These are phyloP conservation scores for Stomatorhinus walkeri DNA, from an alignment of 2,797 vertebrate species.

Conservation along the genomic window DNA sequence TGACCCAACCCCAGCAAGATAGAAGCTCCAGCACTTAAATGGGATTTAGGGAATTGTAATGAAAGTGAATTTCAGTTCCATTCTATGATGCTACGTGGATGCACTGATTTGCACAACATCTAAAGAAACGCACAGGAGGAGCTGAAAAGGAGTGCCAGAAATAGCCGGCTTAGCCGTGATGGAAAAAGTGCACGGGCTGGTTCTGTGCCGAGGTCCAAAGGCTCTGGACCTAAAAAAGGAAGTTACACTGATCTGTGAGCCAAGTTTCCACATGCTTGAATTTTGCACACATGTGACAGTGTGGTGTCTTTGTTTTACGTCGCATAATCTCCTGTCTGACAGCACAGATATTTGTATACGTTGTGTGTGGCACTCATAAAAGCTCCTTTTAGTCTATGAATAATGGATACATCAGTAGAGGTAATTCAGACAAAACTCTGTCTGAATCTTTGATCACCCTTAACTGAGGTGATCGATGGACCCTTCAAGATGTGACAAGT, in stretches of 20 bases:
- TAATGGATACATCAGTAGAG: background rate
- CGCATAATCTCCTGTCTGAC: background rate
- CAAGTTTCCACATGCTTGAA: background rate
- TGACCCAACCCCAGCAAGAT: background rate
- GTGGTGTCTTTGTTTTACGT: background rate
- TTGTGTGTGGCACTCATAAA: background rate
- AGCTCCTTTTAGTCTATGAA: background rate
- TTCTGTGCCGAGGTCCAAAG: background rate
- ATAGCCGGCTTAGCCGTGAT: background rate
- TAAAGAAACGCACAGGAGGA: slow-evolving; percentile 1
- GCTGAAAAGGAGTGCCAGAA: background rate
- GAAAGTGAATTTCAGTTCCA: background rate
- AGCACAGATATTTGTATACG: background rate
- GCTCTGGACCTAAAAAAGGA: slow-evolving; percentile 10
- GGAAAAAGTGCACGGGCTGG: background rate
- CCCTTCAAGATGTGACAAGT: background rate
- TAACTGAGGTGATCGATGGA: background rate
- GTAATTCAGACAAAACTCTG: background rate
- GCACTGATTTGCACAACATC: background rate
- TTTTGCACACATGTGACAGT: background rate
- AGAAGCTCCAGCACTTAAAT: background rate
- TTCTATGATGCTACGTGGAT: background rate
- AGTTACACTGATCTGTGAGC: background rate
- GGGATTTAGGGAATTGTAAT: background rate
- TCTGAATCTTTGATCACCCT: background rate